Evolutionary conservation across 2,113 vertebrate species (phyloP), one percentile per base, ranked within the genome.

Genomic region (Baryphthengus martii): DNA sequence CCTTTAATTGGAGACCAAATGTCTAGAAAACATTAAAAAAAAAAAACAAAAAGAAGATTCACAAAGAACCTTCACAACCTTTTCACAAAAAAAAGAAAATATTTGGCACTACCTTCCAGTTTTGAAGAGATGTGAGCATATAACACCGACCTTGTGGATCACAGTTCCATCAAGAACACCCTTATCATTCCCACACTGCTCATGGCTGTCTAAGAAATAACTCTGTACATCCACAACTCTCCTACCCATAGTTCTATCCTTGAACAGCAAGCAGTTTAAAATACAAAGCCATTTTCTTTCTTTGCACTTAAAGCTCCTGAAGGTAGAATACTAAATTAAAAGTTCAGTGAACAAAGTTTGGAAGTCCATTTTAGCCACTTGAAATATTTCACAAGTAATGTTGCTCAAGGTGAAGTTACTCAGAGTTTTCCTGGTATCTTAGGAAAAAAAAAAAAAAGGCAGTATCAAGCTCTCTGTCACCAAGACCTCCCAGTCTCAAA

Each of bases 161-260:
- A 0, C 40, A 83, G 21, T 12, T 70, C 33, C 35, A 58, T 9
- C 62, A 44, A 55, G 45, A 39, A 55, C 70, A 28, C n/a, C 31
- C 8, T 63, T 25, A 29, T 31, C 8, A 2, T 37, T 65, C 58
- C 40, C 63, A 73, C 39, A 15, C 35, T 44, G 26, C 28, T 65
- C 55, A 39, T 18, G 40, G 45, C 28, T 86, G 47, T 29, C 78
- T 62, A 55, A 81, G 47, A 88, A 83, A 25, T 9, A 45, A 42
- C 10, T 18, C 39, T 3, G 8, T 14, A 15, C 2, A 2, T 8
- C 28, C 26, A 3, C 2, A 0, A 20, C 61, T 33, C 39, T 76
- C 65, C 62, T 19, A 37, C 8, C 12, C 25, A 72, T 3, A 50
- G 49, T 3, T 63, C 12, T 53, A 78, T 17, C 7, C 15, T 67